Base-by-base conservation (phyloP, 2,888 invertebrate genomes). In the Phalera bucephala region DNA sequence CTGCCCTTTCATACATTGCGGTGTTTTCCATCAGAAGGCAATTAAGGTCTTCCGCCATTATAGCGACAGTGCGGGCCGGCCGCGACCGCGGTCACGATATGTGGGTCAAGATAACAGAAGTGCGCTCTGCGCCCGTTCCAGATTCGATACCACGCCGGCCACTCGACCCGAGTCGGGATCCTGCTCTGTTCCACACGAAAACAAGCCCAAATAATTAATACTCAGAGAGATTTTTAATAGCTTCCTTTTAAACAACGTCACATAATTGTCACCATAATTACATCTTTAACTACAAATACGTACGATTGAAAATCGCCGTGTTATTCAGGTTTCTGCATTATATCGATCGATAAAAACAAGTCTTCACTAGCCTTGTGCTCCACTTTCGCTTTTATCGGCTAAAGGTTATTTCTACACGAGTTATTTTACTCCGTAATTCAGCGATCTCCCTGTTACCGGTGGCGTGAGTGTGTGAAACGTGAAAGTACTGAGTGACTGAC, bases 71-170 rank as follows among this genome's bases (percentile, higher is more conserved):
- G 47, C 45, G 54, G 60, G 54, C 48, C 63, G 74, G 66, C 70
- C 72, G 68, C 69, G 64, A 63, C 72, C 71, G 76, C 77, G 80
- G 78, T 73, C 79, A 70, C 69, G 52, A 57, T 69, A 83, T 76
- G 77, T 82, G 69, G 83, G 83, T 83, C 83, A 81, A 82, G 82
- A 80, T 75, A 77, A 77, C 72, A 66, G 70, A 72, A 74, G 75
- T 75, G 75, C 57, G 56, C 58, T 64, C 56, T 56, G 70, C 54
- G 60, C 44, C 64, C 68, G 78, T 54, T 56, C 72, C 65, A 72
- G 73, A 70, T 74, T 72, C 64, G 60, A 63, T 56, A 53, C 47
- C 28, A 9, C 32, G 11, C 8, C 15, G 9, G 8, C 19, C 26
- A 17, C 17, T 26, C 19, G 11, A 26, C 26, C 10, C 29, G 37